Conservation (phyloP, 2,888 invertebrate genomes). For the Leucoma salicis region DNA sequence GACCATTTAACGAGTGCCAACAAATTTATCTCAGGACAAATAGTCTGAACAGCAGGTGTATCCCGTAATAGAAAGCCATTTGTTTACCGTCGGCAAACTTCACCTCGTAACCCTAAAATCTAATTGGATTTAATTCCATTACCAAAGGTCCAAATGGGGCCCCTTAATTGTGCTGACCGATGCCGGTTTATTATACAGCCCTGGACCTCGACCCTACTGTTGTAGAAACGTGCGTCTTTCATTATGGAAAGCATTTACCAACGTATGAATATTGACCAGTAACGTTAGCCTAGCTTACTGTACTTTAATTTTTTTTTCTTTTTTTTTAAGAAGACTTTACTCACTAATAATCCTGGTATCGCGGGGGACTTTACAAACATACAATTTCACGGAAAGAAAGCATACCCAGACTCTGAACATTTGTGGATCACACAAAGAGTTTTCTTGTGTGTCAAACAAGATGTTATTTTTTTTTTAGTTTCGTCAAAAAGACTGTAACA, state of each 20-base stretch:
- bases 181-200: conserved; percentile 64
- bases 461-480: no score
- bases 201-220: conserved; percentile 35
- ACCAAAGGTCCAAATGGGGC: conserved; percentile 76
- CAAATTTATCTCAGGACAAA: conserved; percentile 58
- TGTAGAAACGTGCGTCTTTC: conserved; percentile 44
- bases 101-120: conserved; percentile 80
- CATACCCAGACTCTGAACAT: no score
- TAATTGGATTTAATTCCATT: conserved; percentile 82
- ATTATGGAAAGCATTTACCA: conserved; percentile 49
- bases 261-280: conserved; percentile 26
- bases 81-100: conserved; percentile 76
- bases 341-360: no score
- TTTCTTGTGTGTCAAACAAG: no score
- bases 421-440: no score
- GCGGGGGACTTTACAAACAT: no score
- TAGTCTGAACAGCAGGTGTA: conserved; percentile 65
- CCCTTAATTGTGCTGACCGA: conserved; percentile 77
- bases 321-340: no score
- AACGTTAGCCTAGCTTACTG: neutral
- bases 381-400: no score
- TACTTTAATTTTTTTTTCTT: no score
- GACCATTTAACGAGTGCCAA: conserved; percentile 45
- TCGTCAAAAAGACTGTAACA: no score
- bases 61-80: conserved; percentile 69